These are phyloP conservation scores for Halichoeres trimaculatus DNA, from an alignment of 2,113 vertebrate species.

Conservation along the genomic window DNA sequence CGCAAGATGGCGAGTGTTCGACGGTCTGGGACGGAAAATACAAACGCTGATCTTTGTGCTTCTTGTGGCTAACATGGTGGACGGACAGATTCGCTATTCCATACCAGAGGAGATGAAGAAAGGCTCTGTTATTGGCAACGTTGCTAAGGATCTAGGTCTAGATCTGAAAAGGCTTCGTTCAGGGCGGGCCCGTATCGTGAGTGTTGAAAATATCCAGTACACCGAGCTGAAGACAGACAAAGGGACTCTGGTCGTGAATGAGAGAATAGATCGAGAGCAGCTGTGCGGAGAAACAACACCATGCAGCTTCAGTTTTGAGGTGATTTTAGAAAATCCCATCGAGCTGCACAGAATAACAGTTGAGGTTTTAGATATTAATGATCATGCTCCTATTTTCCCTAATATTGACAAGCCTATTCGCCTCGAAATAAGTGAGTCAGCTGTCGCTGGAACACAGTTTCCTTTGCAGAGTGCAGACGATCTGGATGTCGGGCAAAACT, in stretches of 20 bases:
- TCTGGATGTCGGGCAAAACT: slow-evolving; percentile 50
- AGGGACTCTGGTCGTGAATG: slow-evolving; percentile 70
- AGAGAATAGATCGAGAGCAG: slow-evolving; percentile 76
- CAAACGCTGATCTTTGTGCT: not conserved
- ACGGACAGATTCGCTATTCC: slow-evolving; percentile 81
- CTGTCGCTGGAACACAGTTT: slow-evolving; percentile 34
- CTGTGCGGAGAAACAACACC: slow-evolving; percentile 67
- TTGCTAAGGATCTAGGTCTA: slow-evolving; percentile 84
- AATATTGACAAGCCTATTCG: slow-evolving; percentile 20
- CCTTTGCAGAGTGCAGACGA: slow-evolving; percentile 60
- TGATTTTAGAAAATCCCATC: slow-evolving; percentile 77
- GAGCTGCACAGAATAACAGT: slow-evolving; percentile 66
- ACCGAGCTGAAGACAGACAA: slow-evolving; percentile 75
- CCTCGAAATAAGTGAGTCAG: slow-evolving; percentile 67
- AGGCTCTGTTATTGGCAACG: slow-evolving; percentile 78
- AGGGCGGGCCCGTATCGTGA: slow-evolving; percentile 81
- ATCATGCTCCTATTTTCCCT: slow-evolving; percentile 59
- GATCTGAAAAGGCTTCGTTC: slow-evolving; percentile 72
- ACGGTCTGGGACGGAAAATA: not conserved
- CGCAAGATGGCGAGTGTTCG: slow-evolving; percentile 23
- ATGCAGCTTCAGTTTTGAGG: slow-evolving; percentile 74
- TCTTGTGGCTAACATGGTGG: not conserved
- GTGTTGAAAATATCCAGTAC: slow-evolving; percentile 74
- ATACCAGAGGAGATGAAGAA: slow-evolving; percentile 83
- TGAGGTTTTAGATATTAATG: slow-evolving; percentile 74